Percentiles rank a stretch among this genome's conserved stretches.
Conservation (phyloP, 2,113 vertebrate genomes). For the Porphyrio hochstetteri region DNA sequence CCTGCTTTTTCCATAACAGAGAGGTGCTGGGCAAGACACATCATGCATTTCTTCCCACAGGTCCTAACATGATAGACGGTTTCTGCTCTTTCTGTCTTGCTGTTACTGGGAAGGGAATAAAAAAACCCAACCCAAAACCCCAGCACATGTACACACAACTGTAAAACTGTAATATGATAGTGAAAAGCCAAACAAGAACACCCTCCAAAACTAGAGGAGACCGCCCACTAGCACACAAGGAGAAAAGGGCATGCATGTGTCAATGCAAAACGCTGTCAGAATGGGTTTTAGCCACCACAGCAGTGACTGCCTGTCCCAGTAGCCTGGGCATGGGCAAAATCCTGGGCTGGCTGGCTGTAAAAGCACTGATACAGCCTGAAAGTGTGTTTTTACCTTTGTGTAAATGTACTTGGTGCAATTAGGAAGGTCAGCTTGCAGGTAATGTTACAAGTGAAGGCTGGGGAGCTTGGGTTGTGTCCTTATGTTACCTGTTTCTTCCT, state of each 20-base stretch:
- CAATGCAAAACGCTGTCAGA: neutral
- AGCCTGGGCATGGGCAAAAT: neutral
- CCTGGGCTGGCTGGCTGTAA: neutral
- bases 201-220: neutral
- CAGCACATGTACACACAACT: neutral
- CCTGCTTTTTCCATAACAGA: neutral
- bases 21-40: neutral
- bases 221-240: neutral
- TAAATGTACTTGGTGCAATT: neutral
- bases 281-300: neutral
- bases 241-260: neutral
- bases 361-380: neutral
- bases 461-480: neutral
- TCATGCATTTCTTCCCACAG: slow-evolving; percentile 6
- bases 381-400: neutral
- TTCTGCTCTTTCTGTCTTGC: neutral
- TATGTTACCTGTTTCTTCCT: neutral
- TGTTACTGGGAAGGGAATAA: neutral
- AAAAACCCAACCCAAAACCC: neutral
- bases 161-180: neutral
- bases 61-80: neutral
- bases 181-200: neutral
- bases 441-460: neutral
- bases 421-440: neutral
- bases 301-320: neutral